These are phyloP conservation scores for Rhea americana DNA, from an alignment of 2,113 vertebrate genomes.

Conservation along the genomic window DNA sequence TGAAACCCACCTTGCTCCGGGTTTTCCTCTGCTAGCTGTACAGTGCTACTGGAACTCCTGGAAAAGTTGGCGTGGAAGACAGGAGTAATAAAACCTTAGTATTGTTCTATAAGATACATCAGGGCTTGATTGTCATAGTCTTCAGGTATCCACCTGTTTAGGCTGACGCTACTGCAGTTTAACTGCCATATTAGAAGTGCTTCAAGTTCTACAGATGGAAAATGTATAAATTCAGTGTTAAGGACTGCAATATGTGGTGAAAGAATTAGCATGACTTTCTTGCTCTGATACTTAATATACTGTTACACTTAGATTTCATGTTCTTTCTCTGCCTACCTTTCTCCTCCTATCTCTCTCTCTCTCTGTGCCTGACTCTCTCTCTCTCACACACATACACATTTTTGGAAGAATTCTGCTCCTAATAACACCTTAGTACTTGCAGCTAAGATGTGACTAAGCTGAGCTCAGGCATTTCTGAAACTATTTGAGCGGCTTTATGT, in stretches of 20 bases:
- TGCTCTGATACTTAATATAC: not conserved
- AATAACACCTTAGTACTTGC: not conserved
- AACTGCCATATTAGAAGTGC: not conserved
- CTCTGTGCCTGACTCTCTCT: no score
- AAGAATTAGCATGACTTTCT: not conserved
- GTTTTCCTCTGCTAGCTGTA: not conserved
- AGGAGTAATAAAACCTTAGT: not conserved
- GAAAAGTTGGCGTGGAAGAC: not conserved
- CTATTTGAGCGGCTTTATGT: not conserved
- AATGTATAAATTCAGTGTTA: not conserved
- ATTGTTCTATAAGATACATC: not conserved
- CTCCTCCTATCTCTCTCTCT: no score
- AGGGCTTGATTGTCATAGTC: not conserved
- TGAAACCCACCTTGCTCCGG: not conserved
- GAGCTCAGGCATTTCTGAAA: not conserved
- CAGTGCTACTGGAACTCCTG: not conserved
- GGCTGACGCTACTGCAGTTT: not conserved
- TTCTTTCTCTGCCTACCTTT: not conserved
- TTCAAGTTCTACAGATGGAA: not conserved
- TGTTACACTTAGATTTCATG: not conserved
- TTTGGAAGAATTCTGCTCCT: not conserved
- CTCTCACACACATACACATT: not conserved
- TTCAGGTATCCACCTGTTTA: not conserved
- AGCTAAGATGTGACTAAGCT: not conserved
- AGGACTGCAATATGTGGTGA: not conserved